Conservation (phyloP, 35 echinoderm and acorn worm genomes). For the Amphiura filiformis region DNA sequence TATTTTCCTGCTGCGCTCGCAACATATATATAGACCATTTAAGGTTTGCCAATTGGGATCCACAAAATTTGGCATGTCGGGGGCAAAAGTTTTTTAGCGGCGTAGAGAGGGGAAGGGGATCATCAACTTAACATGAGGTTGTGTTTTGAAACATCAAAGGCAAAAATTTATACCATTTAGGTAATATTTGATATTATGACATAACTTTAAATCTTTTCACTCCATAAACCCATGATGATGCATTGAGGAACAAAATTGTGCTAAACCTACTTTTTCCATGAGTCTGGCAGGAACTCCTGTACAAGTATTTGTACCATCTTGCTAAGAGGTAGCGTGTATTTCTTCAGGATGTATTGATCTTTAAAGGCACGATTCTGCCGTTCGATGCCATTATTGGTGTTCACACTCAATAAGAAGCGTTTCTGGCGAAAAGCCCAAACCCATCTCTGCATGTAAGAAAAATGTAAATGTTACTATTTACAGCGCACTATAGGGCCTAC, state of each 20-base stretch:
- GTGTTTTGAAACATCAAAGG: too few relatives aligned
- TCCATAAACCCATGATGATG: background rate
- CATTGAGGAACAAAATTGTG: background rate
- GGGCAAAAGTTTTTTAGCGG: too few relatives aligned
- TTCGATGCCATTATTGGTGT: constrained; percentile 30
- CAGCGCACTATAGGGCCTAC: too few relatives aligned
- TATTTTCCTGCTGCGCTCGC: too few relatives aligned
- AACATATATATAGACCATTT: too few relatives aligned
- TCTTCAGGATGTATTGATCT: background rate
- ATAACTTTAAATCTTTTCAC: background rate
- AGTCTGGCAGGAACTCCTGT: background rate
- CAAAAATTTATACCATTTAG: background rate
- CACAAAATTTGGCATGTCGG: too few relatives aligned
- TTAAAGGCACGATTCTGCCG: constrained; percentile 23
- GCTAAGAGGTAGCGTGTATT: background rate
- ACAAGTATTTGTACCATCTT: constrained; percentile 14
- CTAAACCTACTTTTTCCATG: constrained; percentile 5
- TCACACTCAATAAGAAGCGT: background rate
- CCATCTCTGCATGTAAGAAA: background rate
- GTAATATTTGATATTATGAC: background rate
- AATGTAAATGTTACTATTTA: too few relatives aligned
- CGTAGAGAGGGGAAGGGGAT: too few relatives aligned
- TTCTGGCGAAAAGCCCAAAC: constrained; percentile 5
- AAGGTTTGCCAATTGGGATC: too few relatives aligned
- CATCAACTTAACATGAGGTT: too few relatives aligned